These are phyloP conservation scores for Toxotes jaculatrix DNA, from an alignment of 2,113 vertebrate genomes.

Conservation along the genomic window DNA sequence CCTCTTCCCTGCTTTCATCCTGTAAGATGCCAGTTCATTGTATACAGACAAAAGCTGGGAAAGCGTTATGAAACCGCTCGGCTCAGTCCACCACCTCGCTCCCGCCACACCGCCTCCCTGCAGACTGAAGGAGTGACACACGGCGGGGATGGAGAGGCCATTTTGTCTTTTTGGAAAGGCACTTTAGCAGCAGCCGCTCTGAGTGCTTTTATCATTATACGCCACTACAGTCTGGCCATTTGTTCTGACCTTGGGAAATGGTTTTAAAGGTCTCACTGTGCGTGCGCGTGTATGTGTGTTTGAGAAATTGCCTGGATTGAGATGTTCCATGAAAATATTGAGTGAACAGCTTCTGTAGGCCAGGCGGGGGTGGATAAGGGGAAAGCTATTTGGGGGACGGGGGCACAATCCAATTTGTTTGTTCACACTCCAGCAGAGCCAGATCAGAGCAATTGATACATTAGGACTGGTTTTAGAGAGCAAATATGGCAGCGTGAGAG, in stretches of 20 bases:
- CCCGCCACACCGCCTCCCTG: constrained; percentile 14
- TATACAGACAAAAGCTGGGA: constrained; percentile 46
- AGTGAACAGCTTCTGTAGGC: constrained; percentile 50
- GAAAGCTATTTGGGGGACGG: constrained; percentile 68
- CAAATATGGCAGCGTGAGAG: constrained; percentile 62
- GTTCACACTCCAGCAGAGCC: constrained; percentile 77
- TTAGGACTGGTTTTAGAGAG: constrained; percentile 75
- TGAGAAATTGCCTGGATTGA: constrained; percentile 61
- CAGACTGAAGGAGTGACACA: constrained; percentile 45
- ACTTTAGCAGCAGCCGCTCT: constrained; percentile 62
- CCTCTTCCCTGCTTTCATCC: constrained; percentile 9
- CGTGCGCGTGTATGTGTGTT: constrained; percentile 27
- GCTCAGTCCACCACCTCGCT: background rate
- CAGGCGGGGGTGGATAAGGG: constrained; percentile 57
- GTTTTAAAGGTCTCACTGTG: constrained; percentile 72
- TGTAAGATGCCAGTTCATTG: constrained; percentile 27
- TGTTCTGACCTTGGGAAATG: constrained; percentile 80
- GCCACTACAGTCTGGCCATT: constrained; percentile 66
- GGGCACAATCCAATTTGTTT: constrained; percentile 79
- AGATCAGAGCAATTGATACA: constrained; percentile 81
- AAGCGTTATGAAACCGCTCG: constrained; percentile 33
- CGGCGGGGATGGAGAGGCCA: constrained; percentile 64
- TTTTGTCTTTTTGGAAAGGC: constrained; percentile 69
- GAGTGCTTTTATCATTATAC: constrained; percentile 75
- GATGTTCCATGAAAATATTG: constrained; percentile 73